Percentiles rank a stretch among this genome's conserved stretches.
Evolutionary conservation across 1,140 invertebrate species (phyloP).

Genomic region (Potamilus streckersoni): DNA sequence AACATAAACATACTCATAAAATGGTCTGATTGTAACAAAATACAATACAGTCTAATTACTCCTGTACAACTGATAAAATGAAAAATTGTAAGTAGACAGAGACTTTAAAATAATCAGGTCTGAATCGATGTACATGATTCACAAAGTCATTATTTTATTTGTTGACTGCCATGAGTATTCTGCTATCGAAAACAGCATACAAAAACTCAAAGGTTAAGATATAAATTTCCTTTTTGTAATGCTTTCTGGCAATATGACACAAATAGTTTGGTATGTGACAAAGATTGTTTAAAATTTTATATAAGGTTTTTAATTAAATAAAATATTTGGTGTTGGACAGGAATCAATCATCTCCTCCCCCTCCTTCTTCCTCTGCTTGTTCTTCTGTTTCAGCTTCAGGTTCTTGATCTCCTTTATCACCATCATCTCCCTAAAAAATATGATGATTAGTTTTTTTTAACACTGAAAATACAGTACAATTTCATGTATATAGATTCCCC

Average conservation of each 20-base stretch:
- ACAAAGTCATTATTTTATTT: too few relatives aligned
- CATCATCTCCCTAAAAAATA: conserved; percentile 12
- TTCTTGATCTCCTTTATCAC: conserved; percentile 1
- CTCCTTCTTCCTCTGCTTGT: conserved; percentile 14
- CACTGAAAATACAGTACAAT: neutral
- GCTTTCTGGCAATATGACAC: neutral
- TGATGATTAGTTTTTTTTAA: neutral
- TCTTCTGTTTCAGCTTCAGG: conserved; percentile 11
- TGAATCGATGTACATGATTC: too few relatives aligned
- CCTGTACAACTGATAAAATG: too few relatives aligned
- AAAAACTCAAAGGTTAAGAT: neutral
- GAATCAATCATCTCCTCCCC: conserved; percentile 7
- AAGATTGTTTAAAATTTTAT: neutral
- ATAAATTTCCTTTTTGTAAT: conserved; percentile 1
- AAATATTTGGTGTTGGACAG: neutral
- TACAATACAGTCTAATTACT: too few relatives aligned
- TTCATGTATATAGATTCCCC: neutral
- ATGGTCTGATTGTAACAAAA: too few relatives aligned
- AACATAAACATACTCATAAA: too few relatives aligned
- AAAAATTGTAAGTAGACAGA: too few relatives aligned
- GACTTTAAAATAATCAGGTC: too few relatives aligned
- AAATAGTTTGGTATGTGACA: neutral
- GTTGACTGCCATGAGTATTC: too few relatives aligned
- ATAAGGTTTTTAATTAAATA: too few relatives aligned
- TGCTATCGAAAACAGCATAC: neutral